A percentile compares a stretch with the other conserved stretches of the same genome.
Evolutionary conservation across 2,888 invertebrate species (phyloP).

Genomic region (Trissolcus brochymenae): DNA sequence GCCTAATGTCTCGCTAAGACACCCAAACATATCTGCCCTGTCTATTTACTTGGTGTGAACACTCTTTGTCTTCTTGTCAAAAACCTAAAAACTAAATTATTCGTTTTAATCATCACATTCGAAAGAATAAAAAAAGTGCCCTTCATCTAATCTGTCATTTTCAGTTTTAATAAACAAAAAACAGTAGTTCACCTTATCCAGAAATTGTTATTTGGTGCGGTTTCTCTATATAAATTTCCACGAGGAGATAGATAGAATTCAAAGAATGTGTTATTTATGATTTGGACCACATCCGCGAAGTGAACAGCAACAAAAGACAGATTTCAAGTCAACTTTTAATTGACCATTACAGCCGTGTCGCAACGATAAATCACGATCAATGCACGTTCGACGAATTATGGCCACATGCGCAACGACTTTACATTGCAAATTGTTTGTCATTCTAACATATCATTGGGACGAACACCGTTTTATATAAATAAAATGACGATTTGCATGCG

Average conservation of each 20-base stretch:
- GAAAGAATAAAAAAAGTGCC: too few species aligned
- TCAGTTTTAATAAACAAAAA: not conserved
- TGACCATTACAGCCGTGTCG: conserved; percentile 17
- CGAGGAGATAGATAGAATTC: not conserved
- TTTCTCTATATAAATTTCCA: not conserved
- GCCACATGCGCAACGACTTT: conserved; percentile 23
- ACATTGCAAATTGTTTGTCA: conserved; percentile 51
- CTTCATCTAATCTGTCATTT: not conserved
- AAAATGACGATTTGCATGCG: conserved; percentile 43
- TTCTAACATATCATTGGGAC: conserved; percentile 22
- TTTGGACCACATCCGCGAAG: conserved; percentile 6
- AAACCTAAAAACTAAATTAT: not conserved
- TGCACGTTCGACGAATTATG: conserved; percentile 33
- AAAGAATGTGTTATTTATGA: conserved; percentile 11
- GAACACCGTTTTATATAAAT: conserved; percentile 37
- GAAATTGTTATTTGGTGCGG: not conserved
- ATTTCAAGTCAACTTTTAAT: conserved; percentile 21
- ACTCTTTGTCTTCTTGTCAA: conserved; percentile 1
- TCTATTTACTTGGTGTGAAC: not conserved
- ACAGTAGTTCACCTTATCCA: too few species aligned
- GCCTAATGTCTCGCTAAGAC: conserved; percentile 15
- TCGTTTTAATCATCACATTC: too few species aligned
- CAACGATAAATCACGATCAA: conserved; percentile 22
- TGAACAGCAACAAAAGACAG: conserved; percentile 26
- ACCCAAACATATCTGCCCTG: conserved; percentile 22